A percentile compares a stretch with the other conserved stretches of the same genome.
Evolutionary conservation across 1,140 invertebrate species (phyloP).

Genomic region (Oedothorax gibbosus): DNA sequence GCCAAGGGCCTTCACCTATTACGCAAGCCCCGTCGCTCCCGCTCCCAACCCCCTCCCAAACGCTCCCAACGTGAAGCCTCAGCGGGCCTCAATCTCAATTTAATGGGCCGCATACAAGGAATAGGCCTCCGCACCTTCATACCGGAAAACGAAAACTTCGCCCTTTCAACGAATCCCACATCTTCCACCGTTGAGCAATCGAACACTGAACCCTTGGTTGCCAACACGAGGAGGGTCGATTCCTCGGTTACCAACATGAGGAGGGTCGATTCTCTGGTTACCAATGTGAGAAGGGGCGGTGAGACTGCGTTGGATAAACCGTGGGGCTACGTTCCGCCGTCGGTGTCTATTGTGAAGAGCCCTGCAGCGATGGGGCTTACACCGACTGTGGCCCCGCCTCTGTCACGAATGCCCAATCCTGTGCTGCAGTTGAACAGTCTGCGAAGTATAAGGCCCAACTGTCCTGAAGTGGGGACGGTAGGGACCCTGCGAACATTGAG

Average conservation of each 20-base stretch:
- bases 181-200: not conserved
- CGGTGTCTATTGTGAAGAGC: constrained; percentile 44
- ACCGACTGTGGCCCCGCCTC: constrained; percentile 54
- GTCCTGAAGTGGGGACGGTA: constrained; percentile 52
- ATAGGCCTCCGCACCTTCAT: constrained; percentile 48
- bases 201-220: constrained; percentile 4
- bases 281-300: not conserved
- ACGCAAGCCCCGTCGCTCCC: constrained; percentile 30
- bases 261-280: not conserved
- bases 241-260: not conserved
- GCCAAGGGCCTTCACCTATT: constrained; percentile 54
- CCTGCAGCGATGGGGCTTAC: constrained; percentile 56
- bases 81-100: constrained; percentile 41
- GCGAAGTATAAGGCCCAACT: constrained; percentile 30
- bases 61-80: constrained; percentile 28
- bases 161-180: constrained; percentile 3
- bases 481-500: constrained; percentile 58
- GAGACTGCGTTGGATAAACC: constrained; percentile 30
- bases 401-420: constrained; percentile 61
- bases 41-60: constrained; percentile 49
- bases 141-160: constrained; percentile 5
- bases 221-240: constrained; percentile 4
- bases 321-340: constrained; percentile 59
- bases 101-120: constrained; percentile 55
- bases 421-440: constrained; percentile 60